These are phyloP conservation scores for Thunnus maccoyii DNA, from an alignment of 2,113 vertebrate species.

Conservation along the genomic window DNA sequence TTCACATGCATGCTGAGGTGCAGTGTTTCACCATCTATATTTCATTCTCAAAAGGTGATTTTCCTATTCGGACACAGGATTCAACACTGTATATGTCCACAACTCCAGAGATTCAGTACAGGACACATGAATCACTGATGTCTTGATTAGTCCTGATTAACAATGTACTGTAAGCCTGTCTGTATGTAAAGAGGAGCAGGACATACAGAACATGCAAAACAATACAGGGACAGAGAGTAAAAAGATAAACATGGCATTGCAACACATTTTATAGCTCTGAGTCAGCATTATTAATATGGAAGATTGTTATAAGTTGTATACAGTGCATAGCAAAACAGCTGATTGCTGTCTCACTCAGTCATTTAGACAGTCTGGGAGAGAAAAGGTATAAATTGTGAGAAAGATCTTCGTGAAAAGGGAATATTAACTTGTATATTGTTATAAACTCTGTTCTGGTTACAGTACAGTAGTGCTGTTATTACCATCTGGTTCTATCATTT, in stretches of 20 bases:
- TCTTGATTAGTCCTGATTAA: slow-evolving; percentile 53
- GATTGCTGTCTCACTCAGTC: not conserved
- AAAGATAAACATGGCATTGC: not conserved
- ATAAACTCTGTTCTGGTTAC: not conserved
- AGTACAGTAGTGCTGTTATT: not conserved
- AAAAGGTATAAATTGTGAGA: not conserved
- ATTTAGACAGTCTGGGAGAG: not conserved
- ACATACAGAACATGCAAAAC: not conserved
- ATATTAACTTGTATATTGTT: not conserved
- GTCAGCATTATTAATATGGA: slow-evolving; percentile 15
- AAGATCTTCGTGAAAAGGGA: not conserved
- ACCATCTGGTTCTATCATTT: slow-evolving; percentile 17
- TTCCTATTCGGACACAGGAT: slow-evolving; percentile 1
- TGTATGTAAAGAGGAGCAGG: slow-evolving; percentile 7
- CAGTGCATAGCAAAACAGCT: slow-evolving; percentile 22
- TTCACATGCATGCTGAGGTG: slow-evolving; percentile 13
- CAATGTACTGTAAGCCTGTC: slow-evolving; percentile 1
- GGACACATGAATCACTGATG: slow-evolving; percentile 47
- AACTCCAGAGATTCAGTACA: slow-evolving; percentile 21
- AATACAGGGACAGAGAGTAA: not conserved
- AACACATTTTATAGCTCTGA: not conserved
- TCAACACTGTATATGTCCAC: not conserved
- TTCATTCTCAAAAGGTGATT: not conserved
- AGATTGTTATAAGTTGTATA: not conserved
- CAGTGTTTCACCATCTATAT: not conserved